Conservation (phyloP, 2,797 vertebrate genomes). For the Hyperoplus immaculatus region DNA sequence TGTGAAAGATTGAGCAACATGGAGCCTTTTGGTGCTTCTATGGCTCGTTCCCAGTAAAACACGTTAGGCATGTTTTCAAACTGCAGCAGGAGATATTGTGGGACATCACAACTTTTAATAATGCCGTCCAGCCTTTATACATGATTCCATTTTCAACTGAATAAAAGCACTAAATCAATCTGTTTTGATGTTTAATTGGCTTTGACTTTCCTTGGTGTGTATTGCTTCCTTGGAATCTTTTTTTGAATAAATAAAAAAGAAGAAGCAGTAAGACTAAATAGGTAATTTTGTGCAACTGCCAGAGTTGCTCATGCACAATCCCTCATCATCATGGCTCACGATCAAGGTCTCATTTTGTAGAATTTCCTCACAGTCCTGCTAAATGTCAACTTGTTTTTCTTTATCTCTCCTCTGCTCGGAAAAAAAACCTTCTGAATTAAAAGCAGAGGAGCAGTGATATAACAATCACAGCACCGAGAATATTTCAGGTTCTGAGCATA, state of each 20-base stretch:
- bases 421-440: not conserved
- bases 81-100: not conserved
- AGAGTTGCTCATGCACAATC: not conserved
- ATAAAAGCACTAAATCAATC: slow-evolving; percentile 1
- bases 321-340: slow-evolving; percentile 1
- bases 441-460: not conserved
- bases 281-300: slow-evolving; percentile 18
- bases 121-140: slow-evolving; percentile 26
- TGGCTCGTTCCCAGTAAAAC: slow-evolving; percentile 49
- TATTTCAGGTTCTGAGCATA: slow-evolving; percentile 12
- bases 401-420: slow-evolving; percentile 12
- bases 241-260: not conserved
- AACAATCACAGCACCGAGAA: slow-evolving; percentile 6
- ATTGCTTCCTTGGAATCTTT: not conserved
- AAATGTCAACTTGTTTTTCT: slow-evolving; percentile 11
- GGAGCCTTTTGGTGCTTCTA: not conserved
- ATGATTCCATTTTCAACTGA: slow-evolving; percentile 1
- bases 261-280: slow-evolving; percentile 10
- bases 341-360: slow-evolving; percentile 38
- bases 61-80: slow-evolving; percentile 18
- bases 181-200: not conserved
- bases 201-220: not conserved
- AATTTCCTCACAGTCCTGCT: slow-evolving; percentile 23
- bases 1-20: not conserved
- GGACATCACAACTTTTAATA: slow-evolving; percentile 25